Evolutionary conservation across 2,113 vertebrate genomes (phyloP).

Genomic region (Drymodes brunneopygia): DNA sequence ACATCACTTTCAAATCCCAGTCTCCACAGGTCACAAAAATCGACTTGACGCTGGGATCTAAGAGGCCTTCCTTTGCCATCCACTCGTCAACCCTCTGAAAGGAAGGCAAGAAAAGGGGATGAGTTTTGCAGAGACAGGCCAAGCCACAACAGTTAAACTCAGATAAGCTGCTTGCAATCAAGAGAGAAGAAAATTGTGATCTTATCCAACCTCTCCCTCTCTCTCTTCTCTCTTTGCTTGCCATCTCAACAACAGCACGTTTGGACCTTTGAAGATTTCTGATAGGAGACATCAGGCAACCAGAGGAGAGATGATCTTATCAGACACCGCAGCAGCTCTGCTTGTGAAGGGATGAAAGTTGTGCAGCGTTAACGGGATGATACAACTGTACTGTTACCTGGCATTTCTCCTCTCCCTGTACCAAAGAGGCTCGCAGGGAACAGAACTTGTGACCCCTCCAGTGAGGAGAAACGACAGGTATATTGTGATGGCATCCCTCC

Average conservation of each 20-base stretch:
- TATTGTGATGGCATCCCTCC: not conserved
- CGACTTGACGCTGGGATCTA: conserved; percentile 84
- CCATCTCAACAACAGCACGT: conserved; percentile 56
- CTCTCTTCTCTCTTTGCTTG: conserved; percentile 53
- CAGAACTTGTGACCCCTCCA: not conserved
- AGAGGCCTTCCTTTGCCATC: conserved; percentile 84
- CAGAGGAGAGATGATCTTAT: conserved; percentile 60
- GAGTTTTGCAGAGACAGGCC: conserved; percentile 62
- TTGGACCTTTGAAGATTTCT: conserved; percentile 67
- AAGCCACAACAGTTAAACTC: conserved; percentile 62
- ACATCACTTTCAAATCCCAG: conserved; percentile 89
- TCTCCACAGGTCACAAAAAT: conserved; percentile 88
- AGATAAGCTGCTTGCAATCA: conserved; percentile 74
- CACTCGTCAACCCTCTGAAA: conserved; percentile 85
- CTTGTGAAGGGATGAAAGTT: conserved; percentile 28
- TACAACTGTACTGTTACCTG: not conserved
- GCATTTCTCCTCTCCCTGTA: not conserved
- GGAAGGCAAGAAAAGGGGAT: conserved; percentile 71
- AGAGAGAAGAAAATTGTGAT: conserved; percentile 72
- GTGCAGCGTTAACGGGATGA: not conserved
- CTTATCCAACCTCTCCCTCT: conserved; percentile 61
- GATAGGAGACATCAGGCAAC: conserved; percentile 66
- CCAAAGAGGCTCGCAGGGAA: not conserved
- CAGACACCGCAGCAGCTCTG: conserved; percentile 25
- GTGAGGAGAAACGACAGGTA: not conserved